A percentile compares a stretch with the other conserved stretches of the same genome.
Conservation (phyloP, 2,888 invertebrate genomes). For the Neoaliturus tenellus region DNA sequence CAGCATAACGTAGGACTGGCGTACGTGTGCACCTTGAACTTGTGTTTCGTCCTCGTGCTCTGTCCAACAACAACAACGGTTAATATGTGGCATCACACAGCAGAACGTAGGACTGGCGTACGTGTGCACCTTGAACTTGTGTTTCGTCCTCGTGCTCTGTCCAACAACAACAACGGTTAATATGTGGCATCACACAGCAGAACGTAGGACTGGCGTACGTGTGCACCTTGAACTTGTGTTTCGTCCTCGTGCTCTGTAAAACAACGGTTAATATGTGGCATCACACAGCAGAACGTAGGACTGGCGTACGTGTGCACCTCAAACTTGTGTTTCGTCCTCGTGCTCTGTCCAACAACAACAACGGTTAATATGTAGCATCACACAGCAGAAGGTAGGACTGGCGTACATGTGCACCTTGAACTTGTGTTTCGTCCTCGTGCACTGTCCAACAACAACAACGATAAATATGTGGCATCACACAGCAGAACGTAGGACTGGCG, state of each 20-base stretch:
- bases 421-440: too few relatives aligned
- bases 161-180: background rate
- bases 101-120: constrained; percentile 99
- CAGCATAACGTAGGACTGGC: constrained; percentile 99
- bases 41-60: constrained; percentile 96
- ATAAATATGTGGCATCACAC: too few relatives aligned
- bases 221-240: constrained; percentile 94
- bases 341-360: too few relatives aligned
- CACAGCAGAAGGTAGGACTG: too few relatives aligned
- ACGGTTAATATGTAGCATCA: too few relatives aligned
- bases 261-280: background rate
- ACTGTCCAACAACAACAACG: too few relatives aligned
- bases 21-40: constrained; percentile 96
- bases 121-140: constrained; percentile 95
- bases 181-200: constrained; percentile 81
- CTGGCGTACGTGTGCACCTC: too few relatives aligned
- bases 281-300: too few relatives aligned
- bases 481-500: too few relatives aligned
- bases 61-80: constrained; percentile 70
- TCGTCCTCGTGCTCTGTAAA: constrained; percentile 89
- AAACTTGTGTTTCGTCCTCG: too few relatives aligned
- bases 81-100: constrained; percentile 66
- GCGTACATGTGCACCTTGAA: too few relatives aligned
- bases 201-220: constrained; percentile 99
- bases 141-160: constrained; percentile 93